These are phyloP conservation scores for Mactromeris polynyma DNA, from an alignment of 2,888 invertebrate genomes.

Conservation along the genomic window DNA sequence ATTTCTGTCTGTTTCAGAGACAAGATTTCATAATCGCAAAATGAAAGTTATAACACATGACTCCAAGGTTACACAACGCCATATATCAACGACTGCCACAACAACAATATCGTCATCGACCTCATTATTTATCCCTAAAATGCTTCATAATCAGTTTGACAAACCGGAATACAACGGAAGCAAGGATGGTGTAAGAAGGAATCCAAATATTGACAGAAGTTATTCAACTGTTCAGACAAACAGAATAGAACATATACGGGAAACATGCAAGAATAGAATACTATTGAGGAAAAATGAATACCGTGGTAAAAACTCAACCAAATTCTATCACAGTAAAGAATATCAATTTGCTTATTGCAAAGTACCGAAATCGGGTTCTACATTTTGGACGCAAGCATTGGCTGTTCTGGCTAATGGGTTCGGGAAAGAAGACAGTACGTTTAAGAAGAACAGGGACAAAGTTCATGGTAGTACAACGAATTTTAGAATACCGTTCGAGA, in stretches of 20 bases:
- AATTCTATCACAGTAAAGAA: not conserved
- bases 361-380: slow-evolving; percentile 15
- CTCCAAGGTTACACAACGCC: not conserved
- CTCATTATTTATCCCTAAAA: not conserved
- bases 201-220: not conserved
- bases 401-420: not conserved
- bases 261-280: not conserved
- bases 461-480: not conserved
- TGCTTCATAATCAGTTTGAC: not conserved
- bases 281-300: not conserved
- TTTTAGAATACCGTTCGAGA: not conserved
- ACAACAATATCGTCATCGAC: not conserved
- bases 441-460: not conserved
- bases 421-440: not conserved
- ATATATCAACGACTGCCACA: not conserved
- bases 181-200: too few species aligned
- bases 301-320: not conserved
- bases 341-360: slow-evolving; percentile 4
- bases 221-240: not conserved
- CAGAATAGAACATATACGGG: not conserved
- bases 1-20: not conserved
- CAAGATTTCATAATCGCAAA: not conserved
- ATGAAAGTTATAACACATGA: not conserved
- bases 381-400: slow-evolving; percentile 29
- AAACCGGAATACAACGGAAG: too few species aligned